Conservation (phyloP, 2,113 vertebrate species). For the Sphyrna mokarran region DNA sequence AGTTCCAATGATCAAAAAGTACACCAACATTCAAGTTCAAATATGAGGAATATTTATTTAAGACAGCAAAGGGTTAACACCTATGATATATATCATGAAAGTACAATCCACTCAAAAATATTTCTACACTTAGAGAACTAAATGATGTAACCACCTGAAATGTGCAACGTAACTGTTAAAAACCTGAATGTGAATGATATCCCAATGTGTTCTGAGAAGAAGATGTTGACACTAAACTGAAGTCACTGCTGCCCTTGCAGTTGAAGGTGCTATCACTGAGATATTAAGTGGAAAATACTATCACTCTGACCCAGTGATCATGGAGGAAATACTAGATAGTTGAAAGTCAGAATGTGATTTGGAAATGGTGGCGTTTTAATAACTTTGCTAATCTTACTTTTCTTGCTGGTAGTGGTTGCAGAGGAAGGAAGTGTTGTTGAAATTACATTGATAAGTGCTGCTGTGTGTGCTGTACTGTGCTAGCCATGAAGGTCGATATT, state of each 20-base stretch:
- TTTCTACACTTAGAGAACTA: not conserved
- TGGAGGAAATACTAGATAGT: not conserved
- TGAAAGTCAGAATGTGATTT: not conserved
- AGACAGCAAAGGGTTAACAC: not conserved
- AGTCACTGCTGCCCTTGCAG: not conserved
- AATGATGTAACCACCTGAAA: not conserved
- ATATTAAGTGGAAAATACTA: not conserved
- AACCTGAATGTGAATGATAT: not conserved
- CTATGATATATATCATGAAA: not conserved
- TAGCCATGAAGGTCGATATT: too few species aligned
- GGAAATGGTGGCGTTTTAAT: not conserved
- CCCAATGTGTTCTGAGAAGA: not conserved
- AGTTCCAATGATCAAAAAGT: too few species aligned
- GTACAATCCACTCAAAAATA: not conserved
- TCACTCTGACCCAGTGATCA: not conserved
- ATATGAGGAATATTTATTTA: not conserved
- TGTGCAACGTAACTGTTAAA: not conserved
- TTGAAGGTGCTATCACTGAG: not conserved
- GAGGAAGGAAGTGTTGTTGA: too few species aligned
- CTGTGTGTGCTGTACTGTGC: too few species aligned
- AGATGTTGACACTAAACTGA: not conserved
- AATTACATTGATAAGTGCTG: too few species aligned
- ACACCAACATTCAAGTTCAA: too few species aligned
- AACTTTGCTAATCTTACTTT: not conserved
- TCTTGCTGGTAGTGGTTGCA: too few species aligned